Percentiles rank a stretch among this genome's conserved stretches.
phyloP scores from a whole-genome alignment of 2,888 invertebrate species.

The Mesorhabditis spiculigera region DNA sequence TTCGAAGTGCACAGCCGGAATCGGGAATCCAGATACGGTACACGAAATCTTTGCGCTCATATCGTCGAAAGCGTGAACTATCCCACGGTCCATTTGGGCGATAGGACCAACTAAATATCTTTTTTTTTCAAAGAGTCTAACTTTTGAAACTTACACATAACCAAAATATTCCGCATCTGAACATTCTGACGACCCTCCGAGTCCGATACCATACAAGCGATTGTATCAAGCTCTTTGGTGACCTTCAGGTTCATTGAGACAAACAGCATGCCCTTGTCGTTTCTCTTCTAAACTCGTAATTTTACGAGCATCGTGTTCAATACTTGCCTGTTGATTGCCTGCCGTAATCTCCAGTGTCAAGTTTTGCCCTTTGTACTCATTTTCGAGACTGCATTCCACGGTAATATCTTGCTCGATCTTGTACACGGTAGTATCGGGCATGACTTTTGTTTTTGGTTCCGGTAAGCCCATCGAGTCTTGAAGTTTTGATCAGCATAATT shows the following conservation, averaged over 20 bases:
- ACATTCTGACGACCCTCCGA: slow-evolving; percentile 40
- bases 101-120: slow-evolving; percentile 19
- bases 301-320: too few relatives aligned
- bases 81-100: slow-evolving; percentile 23
- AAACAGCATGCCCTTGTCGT: slow-evolving; percentile 28
- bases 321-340: slow-evolving; percentile 10
- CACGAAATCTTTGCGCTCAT: slow-evolving; percentile 33
- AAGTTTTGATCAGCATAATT: not conserved
- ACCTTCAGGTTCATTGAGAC: slow-evolving; percentile 24
- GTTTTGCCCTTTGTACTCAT: slow-evolving; percentile 11
- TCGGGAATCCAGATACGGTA: slow-evolving; percentile 25
- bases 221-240: slow-evolving; percentile 31
- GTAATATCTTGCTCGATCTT: slow-evolving; percentile 23
- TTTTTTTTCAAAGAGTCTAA: not conserved
- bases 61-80: slow-evolving; percentile 29
- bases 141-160: slow-evolving; percentile 16
- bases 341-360: slow-evolving; percentile 31
- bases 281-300: slow-evolving; percentile 13
- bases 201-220: slow-evolving; percentile 32
- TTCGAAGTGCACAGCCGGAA: slow-evolving; percentile 10
- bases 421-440: slow-evolving; percentile 28
- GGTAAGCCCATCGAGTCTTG: slow-evolving; percentile 34
- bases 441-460: slow-evolving; percentile 26
- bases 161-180: slow-evolving; percentile 27
- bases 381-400: slow-evolving; percentile 25